Conservation (phyloP, 2,113 vertebrate species). For the Danionella cerebrum region DNA sequence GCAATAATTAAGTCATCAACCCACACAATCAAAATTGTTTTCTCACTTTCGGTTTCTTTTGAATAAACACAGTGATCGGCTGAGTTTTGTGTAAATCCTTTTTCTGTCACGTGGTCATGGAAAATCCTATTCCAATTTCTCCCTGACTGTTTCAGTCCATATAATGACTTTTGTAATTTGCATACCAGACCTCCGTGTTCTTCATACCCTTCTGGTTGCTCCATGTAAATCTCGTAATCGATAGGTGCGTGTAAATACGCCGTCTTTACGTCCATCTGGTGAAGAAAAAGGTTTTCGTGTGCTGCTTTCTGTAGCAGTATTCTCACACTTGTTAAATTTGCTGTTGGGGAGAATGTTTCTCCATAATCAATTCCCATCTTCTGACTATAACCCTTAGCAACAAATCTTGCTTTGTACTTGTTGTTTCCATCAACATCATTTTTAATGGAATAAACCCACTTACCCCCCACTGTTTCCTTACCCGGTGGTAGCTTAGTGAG, state of each 20-base stretch:
- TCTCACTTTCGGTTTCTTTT: not conserved
- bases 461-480: too few species aligned
- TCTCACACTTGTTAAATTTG: not conserved
- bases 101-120: not conserved
- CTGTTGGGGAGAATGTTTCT: not conserved
- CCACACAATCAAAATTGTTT: not conserved
- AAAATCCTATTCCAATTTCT: too few species aligned
- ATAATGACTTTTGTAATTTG: not conserved
- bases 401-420: constrained; percentile 1
- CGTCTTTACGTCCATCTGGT: not conserved
- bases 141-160: not conserved
- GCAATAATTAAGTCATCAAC: not conserved
- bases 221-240: not conserved
- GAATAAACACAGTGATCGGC: not conserved
- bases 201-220: not conserved
- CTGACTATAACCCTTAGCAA: not conserved
- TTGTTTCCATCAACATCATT: not conserved
- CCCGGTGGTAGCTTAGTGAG: too few species aligned
- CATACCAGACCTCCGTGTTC: not conserved
- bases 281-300: not conserved
- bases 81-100: not conserved
- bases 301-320: not conserved
- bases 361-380: not conserved
- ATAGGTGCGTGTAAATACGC: not conserved
- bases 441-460: too few species aligned